Evolutionary conservation across 2,888 invertebrate genomes (phyloP).

Genomic region (Morpho helenor): DNA sequence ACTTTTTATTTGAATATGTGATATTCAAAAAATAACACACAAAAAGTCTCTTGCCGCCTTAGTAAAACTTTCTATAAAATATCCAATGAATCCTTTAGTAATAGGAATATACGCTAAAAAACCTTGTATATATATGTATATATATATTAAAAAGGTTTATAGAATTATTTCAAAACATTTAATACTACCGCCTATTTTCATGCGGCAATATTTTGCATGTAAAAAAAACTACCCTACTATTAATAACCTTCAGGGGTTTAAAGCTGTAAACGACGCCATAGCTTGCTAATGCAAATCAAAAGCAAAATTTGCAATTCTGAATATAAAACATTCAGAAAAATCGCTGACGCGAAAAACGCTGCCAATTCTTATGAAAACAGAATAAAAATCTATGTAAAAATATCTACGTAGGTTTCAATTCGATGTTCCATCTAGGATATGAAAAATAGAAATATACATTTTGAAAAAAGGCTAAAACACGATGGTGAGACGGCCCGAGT

Average conservation of each 20-base stretch:
- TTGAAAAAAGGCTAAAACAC: conserved; percentile 26
- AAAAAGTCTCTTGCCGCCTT: too few relatives aligned
- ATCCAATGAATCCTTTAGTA: too few relatives aligned
- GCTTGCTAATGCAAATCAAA: neutral
- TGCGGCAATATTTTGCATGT: neutral
- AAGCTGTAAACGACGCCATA: neutral
- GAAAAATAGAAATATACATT: conserved; percentile 31
- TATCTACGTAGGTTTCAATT: conserved; percentile 23
- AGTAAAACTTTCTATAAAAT: too few relatives aligned
- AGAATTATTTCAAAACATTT: too few relatives aligned
- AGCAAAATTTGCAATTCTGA: conserved; percentile 2
- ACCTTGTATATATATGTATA: too few relatives aligned
- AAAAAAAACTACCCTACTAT: neutral
- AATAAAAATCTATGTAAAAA: conserved; percentile 1
- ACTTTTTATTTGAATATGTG: too few relatives aligned
- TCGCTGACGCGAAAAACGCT: neutral
- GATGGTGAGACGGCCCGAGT: conserved; percentile 27
- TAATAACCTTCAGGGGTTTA: conserved; percentile 1
- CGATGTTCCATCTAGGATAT: conserved; percentile 29
- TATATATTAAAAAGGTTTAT: too few relatives aligned
- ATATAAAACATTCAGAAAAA: conserved; percentile 2
- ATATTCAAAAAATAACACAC: too few relatives aligned
- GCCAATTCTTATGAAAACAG: neutral
- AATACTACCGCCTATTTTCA: too few relatives aligned
- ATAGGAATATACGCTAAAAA: too few relatives aligned